phyloP scores from a whole-genome alignment of 2,797 vertebrate species.

The Psittacula derbiana region DNA sequence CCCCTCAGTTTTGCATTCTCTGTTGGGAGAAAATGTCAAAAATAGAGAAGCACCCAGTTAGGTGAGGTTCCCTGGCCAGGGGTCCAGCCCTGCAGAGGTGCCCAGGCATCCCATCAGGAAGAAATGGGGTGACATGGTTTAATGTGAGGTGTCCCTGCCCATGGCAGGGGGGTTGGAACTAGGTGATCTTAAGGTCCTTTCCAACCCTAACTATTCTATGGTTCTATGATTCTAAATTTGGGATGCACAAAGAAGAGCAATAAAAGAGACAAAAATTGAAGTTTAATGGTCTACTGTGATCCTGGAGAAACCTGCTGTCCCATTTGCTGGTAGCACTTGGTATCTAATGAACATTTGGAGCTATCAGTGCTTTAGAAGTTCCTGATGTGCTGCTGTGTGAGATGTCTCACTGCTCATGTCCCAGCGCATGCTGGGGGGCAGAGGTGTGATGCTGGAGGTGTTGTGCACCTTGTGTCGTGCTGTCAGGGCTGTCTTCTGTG shows the following conservation, averaged over 20 bases:
- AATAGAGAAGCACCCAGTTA: not conserved
- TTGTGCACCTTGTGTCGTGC: accelerated
- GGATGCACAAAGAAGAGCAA: not conserved
- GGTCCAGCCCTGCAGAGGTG: not conserved
- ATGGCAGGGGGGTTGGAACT: no score
- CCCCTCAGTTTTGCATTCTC: not conserved
- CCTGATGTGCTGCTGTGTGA: not conserved
- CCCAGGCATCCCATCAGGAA: not conserved
- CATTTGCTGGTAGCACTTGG: not conserved
- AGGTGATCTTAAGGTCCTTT: no score
- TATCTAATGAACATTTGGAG: not conserved
- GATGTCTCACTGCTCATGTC: accelerated
- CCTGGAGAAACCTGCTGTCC: not conserved
- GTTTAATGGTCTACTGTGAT: not conserved
- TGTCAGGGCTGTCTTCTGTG: not conserved
- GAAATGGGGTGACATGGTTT: not conserved
- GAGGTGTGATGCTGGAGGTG: accelerated
- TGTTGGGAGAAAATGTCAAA: not conserved
- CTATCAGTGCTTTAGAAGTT: not conserved
- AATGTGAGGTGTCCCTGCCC: no score
- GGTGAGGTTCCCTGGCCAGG: not conserved
- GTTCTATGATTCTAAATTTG: not conserved
- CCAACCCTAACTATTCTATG: no score
- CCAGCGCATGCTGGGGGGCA: accelerated
- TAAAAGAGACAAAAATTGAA: not conserved